Base-by-base conservation (phyloP, 1,140 invertebrate species). In the Brachionus angularis region DNA sequence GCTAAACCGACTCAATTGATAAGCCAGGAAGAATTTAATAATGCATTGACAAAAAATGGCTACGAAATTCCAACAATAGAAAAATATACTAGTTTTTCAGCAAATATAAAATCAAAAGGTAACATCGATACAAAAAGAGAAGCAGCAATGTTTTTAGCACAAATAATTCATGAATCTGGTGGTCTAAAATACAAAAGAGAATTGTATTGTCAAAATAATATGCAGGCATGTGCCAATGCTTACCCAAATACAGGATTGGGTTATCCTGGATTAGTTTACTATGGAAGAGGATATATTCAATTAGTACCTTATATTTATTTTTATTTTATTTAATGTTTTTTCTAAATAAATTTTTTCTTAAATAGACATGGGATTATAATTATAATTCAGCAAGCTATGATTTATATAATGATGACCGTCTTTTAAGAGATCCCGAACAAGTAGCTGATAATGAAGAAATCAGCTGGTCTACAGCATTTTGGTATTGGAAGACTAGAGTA, bases 91-190 rank as follows among this genome's bases (percentile, higher is more conserved):
- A n/a, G n/a, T n/a, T n/a, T n/a, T n/a, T n/a, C n/a, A n/a, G n/a
- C n/a, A n/a, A n/a, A n/a, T n/a, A n/a, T n/a, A n/a, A n/a, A n/a
- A n/a, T n/a, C n/a, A n/a, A n/a, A n/a, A n/a, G n/a, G n/a, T n/a
- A n/a, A n/a, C n/a, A n/a, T n/a, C n/a, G n/a, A n/a, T n/a, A n/a
- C 53, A 39, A 58, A 58, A 58, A 36, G 53, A 39, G 53, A 58
- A 39, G 53, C 33, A 1, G 53, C 33, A 10, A 58, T 58, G 53
- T 58, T 58, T 58, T 39, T 58, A 36, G 33, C 53, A 5, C 53
- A 58, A 39, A 58, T 58, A 12, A 42, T 58, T 39, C 53, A 58
- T 34, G 53, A 58, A 39, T 39, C 53, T 23, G 39, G 36, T 10
- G 53, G 53, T 8, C 25, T 58, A 23, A 58, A 29, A 12, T 58